Percentiles rank a stretch among this genome's conserved stretches.
Conservation (phyloP, 2,888 invertebrate genomes). For the Heliconius charithonia region DNA sequence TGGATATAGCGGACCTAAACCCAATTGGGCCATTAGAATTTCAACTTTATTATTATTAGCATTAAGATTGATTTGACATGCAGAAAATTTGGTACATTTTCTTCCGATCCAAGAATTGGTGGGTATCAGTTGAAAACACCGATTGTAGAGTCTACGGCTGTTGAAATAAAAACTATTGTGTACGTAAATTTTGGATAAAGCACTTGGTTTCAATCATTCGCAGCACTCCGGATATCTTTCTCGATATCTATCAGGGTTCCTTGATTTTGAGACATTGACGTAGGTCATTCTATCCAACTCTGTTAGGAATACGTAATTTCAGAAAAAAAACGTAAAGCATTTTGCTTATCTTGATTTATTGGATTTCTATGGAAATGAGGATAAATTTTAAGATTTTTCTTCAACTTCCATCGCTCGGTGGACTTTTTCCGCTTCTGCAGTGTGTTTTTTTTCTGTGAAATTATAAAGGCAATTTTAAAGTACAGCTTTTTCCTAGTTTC, state of each 20-base stretch:
- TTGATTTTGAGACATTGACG: slow-evolving; percentile 60
- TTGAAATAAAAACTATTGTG: slow-evolving; percentile 32
- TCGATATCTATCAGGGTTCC: slow-evolving; percentile 54
- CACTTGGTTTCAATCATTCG: slow-evolving; percentile 69
- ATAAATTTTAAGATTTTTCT: slow-evolving; percentile 24
- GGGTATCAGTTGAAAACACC: slow-evolving; percentile 31
- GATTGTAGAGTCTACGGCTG: slow-evolving; percentile 46
- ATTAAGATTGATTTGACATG: slow-evolving; percentile 49
- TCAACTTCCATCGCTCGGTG: neutral
- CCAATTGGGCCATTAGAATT: slow-evolving; percentile 45
- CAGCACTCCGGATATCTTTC: slow-evolving; percentile 58
- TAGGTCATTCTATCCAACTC: slow-evolving; percentile 47
- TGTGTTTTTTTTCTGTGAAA: neutral
- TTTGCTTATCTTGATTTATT: slow-evolving; percentile 37
- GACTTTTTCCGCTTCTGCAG: neutral
- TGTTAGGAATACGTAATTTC: slow-evolving; percentile 42
- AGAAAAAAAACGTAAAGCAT: slow-evolving; percentile 34
- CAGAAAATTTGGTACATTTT: slow-evolving; percentile 50
- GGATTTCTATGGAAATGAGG: slow-evolving; percentile 21
- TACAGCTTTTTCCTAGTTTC: slow-evolving; percentile 8
- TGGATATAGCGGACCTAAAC: slow-evolving; percentile 50
- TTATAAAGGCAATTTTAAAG: slow-evolving; percentile 22
- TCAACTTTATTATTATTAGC: slow-evolving; percentile 47
- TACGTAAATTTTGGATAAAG: slow-evolving; percentile 52
- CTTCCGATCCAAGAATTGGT: slow-evolving; percentile 36